These are phyloP conservation scores for Myiopsitta monachus DNA, from an alignment of 2,113 vertebrate species.

Conservation along the genomic window DNA sequence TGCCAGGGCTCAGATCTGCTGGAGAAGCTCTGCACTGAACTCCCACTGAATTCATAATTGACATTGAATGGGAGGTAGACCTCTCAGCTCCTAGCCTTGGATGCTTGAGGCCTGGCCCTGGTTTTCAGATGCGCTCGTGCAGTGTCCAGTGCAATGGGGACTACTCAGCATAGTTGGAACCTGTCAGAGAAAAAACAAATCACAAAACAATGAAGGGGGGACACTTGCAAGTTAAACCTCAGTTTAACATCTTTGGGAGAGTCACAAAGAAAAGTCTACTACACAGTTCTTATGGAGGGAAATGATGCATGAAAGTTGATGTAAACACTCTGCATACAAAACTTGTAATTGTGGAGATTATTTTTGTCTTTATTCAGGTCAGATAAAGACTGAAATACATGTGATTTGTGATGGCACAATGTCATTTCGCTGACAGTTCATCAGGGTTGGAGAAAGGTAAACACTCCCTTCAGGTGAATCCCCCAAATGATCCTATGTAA, in stretches of 20 bases:
- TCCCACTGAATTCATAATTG: not conserved
- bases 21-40: not conserved
- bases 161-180: not conserved
- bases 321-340: not conserved
- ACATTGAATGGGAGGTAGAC: not conserved
- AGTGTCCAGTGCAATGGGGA: not conserved
- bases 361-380: not conserved
- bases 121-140: not conserved
- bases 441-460: not conserved
- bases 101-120: not conserved
- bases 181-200: not conserved
- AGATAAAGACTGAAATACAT: not conserved
- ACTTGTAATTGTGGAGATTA: not conserved
- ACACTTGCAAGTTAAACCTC: not conserved
- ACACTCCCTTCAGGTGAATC: not conserved
- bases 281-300: not conserved
- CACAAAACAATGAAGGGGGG: fast-evolving
- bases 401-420: not conserved
- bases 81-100: not conserved
- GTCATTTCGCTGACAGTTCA: not conserved
- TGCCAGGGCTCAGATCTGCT: not conserved
- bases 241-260: not conserved
- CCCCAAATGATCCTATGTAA: not conserved
- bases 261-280: not conserved
- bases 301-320: not conserved